A percentile compares a stretch with the other conserved stretches of the same genome.
Evolutionary conservation across 2,113 vertebrate genomes (phyloP).

Genomic region (Zapus hudsonius): DNA sequence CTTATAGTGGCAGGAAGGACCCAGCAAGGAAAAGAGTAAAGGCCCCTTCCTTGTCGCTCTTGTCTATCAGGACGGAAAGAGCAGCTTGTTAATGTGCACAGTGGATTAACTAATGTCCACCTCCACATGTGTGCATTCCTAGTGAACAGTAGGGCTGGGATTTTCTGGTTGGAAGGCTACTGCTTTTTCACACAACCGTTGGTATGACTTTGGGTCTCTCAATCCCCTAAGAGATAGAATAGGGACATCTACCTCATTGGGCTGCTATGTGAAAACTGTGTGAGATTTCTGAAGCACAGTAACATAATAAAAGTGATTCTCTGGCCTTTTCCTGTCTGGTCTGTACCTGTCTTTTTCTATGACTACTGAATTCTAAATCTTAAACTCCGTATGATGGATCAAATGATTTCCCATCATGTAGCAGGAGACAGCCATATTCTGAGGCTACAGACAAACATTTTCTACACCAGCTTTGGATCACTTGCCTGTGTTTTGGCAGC

Average conservation of each 20-base stretch:
- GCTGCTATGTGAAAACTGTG: background rate
- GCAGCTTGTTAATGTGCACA: background rate
- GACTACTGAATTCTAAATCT: background rate
- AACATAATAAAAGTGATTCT: background rate
- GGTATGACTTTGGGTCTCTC: background rate
- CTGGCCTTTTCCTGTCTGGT: background rate
- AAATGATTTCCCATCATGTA: background rate
- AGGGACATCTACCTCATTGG: background rate
- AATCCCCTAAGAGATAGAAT: background rate
- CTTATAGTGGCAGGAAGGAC: background rate
- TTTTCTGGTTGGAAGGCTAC: background rate
- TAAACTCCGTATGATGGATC: background rate
- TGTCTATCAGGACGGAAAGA: slow-evolving; percentile 18
- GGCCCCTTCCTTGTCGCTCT: background rate
- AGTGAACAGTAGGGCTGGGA: background rate
- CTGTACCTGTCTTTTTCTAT: background rate
- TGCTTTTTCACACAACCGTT: background rate
- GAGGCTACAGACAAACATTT: background rate
- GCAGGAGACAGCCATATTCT: background rate
- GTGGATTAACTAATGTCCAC: background rate
- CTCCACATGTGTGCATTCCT: background rate
- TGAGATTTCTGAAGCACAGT: background rate
- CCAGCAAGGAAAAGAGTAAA: background rate
- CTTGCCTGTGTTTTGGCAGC: background rate
- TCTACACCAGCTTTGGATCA: background rate